Conservation (phyloP, 1,140 invertebrate genomes). For the Aporrectodea caliginosa region DNA sequence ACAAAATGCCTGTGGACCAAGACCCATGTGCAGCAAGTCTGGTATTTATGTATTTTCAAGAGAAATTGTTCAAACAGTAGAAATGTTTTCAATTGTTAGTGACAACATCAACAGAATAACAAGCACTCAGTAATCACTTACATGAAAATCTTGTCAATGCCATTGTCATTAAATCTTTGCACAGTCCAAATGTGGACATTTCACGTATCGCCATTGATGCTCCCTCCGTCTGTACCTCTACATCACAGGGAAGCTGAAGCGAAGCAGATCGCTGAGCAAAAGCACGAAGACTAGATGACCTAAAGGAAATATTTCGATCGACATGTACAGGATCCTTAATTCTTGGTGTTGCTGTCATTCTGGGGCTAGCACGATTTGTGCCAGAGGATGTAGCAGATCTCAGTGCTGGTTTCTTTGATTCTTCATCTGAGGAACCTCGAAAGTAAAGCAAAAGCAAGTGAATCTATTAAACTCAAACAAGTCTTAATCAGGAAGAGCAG, state of each 20-base stretch:
- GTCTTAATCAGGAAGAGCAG: no score
- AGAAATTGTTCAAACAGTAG: no score
- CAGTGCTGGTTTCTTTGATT: background rate
- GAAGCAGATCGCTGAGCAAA: background rate
- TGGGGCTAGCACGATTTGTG: background rate
- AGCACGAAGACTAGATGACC: background rate
- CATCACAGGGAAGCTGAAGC: background rate
- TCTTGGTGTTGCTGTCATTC: background rate
- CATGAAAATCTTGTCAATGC: background rate
- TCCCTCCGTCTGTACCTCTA: background rate
- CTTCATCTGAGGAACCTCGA: background rate
- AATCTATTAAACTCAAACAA: no score
- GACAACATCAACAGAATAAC: no score
- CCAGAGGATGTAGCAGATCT: no score
- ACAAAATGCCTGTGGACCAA: no score
- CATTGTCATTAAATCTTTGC: background rate
- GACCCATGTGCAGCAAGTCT: no score
- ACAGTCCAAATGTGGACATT: background rate
- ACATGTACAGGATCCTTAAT: background rate
- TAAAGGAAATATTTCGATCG: background rate
- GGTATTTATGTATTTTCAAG: no score
- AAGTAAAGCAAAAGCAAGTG: no score
- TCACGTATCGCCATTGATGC: background rate
- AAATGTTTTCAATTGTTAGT: no score
- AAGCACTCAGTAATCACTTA: no score